phyloP scores from a whole-genome alignment of 2,113 vertebrate genomes.

The Pristiophorus japonicus region DNA sequence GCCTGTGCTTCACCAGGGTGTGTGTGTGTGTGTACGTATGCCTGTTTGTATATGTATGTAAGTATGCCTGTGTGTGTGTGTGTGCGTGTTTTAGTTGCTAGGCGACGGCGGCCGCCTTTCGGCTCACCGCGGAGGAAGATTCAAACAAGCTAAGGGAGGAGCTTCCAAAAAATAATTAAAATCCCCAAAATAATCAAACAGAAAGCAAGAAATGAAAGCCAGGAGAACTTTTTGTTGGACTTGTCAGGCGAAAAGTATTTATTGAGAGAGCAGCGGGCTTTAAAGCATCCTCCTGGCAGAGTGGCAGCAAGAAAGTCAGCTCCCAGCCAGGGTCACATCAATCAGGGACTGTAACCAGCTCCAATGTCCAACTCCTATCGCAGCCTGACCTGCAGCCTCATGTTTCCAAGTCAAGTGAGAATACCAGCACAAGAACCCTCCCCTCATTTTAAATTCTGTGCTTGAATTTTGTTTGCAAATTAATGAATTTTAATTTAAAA shows the following conservation, averaged over 20 bases:
- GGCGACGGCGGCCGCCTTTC: background rate
- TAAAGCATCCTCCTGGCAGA: background rate
- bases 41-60: background rate
- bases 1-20: background rate
- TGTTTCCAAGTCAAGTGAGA: background rate
- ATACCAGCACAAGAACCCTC: too few species aligned
- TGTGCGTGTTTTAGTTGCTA: too few species aligned
- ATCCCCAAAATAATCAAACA: background rate
- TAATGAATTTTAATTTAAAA: background rate
- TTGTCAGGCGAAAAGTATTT: background rate
- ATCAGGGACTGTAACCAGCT: background rate
- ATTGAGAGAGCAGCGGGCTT: background rate
- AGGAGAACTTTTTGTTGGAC: background rate
- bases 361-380: background rate
- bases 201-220: background rate
- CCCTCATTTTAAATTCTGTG: background rate
- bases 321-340: background rate
- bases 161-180: background rate
- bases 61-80: background rate
- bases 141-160: background rate
- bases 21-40: background rate
- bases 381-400: background rate
- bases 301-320: background rate
- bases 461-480: background rate
- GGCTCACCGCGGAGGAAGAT: background rate